These are phyloP conservation scores for Engystomops pustulosus DNA, from an alignment of 2,113 vertebrate species.

Conservation along the genomic window DNA sequence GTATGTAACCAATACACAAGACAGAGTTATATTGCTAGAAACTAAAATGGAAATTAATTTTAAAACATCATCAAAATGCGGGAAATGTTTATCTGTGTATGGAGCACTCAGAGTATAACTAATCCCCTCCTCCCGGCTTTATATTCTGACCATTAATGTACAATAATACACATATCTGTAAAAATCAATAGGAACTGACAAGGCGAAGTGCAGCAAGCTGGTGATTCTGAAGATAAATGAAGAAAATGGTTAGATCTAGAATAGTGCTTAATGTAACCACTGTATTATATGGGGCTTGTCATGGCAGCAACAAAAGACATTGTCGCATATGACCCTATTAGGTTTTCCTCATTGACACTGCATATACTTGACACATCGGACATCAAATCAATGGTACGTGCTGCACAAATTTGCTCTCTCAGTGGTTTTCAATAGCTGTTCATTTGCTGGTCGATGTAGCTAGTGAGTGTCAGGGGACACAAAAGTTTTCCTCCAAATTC, in stretches of 20 bases:
- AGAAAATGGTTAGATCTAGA: background rate
- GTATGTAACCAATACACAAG: too few relatives aligned
- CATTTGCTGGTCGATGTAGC: constrained; percentile 12
- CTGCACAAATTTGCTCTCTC: background rate
- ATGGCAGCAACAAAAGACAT: background rate
- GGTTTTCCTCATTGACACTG: constrained; percentile 12
- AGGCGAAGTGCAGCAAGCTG: background rate
- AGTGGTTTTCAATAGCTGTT: constrained; percentile 16
- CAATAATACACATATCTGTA: background rate
- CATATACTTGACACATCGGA: background rate
- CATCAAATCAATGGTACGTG: constrained; percentile 9
- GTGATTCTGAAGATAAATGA: background rate
- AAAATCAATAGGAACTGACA: background rate
- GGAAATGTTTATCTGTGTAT: too few relatives aligned
- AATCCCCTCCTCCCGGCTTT: too few relatives aligned
- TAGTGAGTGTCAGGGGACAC: background rate
- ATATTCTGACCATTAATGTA: too few relatives aligned
- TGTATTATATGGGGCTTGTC: background rate
- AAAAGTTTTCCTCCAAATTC: background rate
- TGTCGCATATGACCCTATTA: constrained; percentile 2
- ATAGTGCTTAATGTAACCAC: background rate
- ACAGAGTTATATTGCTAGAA: too few relatives aligned
- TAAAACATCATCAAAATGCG: too few relatives aligned
- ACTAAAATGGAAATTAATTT: too few relatives aligned
- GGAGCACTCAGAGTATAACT: too few relatives aligned